phyloP scores from a whole-genome alignment of 2,113 vertebrate species.

The Larimichthys crocea region DNA sequence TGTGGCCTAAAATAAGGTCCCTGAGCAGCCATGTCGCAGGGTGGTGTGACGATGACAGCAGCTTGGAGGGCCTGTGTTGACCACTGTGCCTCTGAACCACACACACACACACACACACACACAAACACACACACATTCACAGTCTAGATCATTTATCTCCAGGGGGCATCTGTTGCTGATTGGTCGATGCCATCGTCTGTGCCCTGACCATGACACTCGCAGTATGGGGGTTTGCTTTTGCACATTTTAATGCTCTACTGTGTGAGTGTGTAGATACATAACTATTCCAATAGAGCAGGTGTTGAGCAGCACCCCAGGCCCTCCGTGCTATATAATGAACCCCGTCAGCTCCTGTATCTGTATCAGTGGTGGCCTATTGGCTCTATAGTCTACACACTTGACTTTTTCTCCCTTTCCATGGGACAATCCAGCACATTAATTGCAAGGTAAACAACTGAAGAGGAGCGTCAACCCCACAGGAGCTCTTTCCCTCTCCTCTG shows the following conservation, averaged over 20 bases:
- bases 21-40: constrained; percentile 51
- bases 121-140: constrained; percentile 16
- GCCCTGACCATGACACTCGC: constrained; percentile 47
- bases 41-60: constrained; percentile 58
- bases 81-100: constrained; percentile 24
- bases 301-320: constrained; percentile 39
- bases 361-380: constrained; percentile 46
- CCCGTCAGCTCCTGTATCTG: constrained; percentile 36
- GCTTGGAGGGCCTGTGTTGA: constrained; percentile 37
- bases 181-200: constrained; percentile 48
- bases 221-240: constrained; percentile 44
- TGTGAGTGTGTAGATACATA: constrained; percentile 6
- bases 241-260: constrained; percentile 36
- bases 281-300: constrained; percentile 57
- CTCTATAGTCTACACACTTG: constrained; percentile 63
- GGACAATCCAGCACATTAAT: constrained; percentile 72
- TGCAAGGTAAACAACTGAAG: constrained; percentile 78
- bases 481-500: constrained; percentile 36
- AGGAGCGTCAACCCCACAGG: constrained; percentile 65
- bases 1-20: constrained; percentile 80
- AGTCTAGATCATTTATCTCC: constrained; percentile 52
- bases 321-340: constrained; percentile 31
- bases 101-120: background rate
- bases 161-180: constrained; percentile 63
- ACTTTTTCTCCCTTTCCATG: constrained; percentile 60